Base-by-base conservation (phyloP, 2,888 invertebrate species). In the Pammene fasciana region DNA sequence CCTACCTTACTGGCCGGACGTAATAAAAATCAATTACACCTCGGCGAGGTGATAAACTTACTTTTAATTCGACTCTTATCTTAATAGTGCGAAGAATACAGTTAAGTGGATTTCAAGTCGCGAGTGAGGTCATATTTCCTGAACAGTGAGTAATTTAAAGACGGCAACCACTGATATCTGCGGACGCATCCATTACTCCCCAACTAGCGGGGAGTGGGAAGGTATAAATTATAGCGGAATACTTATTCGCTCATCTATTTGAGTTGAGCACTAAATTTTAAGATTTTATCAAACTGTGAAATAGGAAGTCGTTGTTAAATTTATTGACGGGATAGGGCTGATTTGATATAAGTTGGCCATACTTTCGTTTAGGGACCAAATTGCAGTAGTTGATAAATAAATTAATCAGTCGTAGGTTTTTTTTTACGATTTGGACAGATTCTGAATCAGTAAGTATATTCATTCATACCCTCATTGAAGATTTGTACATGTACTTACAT, bases 61-160 rank as follows among this genome's bases (percentile, higher is more conserved):
- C 83, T 87, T 88, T 85, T 89, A 86, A 86, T 84, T 84, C 85
- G 82, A 77, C 74, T 78, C 70, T 87, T 86, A 89, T 89, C 88
- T 87, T 82, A 87, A 89, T 86, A 85, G 88, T 88, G 87, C 85
- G 85, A 86, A 84, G 86, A 88, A 84, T 85, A 85, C 81, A 80
- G 79, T 83, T 85, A 87, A 89, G 85, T 87, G 86, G 87, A 86
- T 88, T 87, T 87, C 86, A 85, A 86, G 88, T 83, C 84, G 82
- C 81, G 84, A 83, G 83, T 83, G 81, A 84, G 83, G 82, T 81
- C 81, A 82, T 79, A 86, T 83, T 90, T 90, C 90, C 90, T 88
- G 84, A 83, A 81, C 76, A 79, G 83, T 88, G 87, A 88, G 89
- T 90, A 85, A 90, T 90, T 89, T 89, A 88, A 89, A 88, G 90